Conservation (phyloP, 1,140 invertebrate species). For the Tetranychus cinnabarinus region DNA sequence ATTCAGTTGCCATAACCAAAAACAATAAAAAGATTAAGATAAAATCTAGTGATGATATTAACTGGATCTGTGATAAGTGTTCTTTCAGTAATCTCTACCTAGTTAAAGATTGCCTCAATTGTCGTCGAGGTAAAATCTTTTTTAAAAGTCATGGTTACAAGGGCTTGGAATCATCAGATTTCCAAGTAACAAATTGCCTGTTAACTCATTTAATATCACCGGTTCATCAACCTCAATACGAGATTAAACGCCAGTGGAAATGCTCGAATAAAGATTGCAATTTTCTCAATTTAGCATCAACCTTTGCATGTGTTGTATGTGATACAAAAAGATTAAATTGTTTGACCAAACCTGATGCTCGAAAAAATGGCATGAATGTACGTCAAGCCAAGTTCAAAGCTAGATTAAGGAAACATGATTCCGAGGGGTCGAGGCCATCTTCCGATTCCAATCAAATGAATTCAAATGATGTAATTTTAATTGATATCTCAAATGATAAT, state of each 20-base stretch:
- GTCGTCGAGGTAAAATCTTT: not conserved
- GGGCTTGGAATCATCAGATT: not conserved
- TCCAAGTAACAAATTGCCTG: not conserved
- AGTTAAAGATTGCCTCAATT: not conserved
- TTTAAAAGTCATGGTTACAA: too few relatives aligned
- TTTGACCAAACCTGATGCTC: constrained; percentile 1
- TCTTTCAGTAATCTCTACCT: constrained; percentile 4
- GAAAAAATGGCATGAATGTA: constrained; percentile 1
- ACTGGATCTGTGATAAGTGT: constrained; percentile 10
- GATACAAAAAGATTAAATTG: constrained; percentile 10
- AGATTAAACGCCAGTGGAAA: not conserved
- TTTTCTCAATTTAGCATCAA: constrained; percentile 10
- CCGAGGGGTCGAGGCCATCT: constrained; percentile 8
- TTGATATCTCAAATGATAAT: constrained; percentile 5
- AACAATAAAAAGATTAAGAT: not conserved
- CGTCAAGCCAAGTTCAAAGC: not conserved
- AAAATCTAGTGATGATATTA: not conserved
- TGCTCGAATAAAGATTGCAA: not conserved
- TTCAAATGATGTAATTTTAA: not conserved
- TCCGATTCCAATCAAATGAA: not conserved
- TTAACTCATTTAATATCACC: not conserved
- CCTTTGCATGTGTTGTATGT: constrained; percentile 14
- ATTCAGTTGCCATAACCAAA: not conserved
- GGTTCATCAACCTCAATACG: constrained; percentile 7
- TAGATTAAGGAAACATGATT: constrained; percentile 2